phyloP scores from a whole-genome alignment of 1,140 invertebrate species.

The Hycleus phaleratus region DNA sequence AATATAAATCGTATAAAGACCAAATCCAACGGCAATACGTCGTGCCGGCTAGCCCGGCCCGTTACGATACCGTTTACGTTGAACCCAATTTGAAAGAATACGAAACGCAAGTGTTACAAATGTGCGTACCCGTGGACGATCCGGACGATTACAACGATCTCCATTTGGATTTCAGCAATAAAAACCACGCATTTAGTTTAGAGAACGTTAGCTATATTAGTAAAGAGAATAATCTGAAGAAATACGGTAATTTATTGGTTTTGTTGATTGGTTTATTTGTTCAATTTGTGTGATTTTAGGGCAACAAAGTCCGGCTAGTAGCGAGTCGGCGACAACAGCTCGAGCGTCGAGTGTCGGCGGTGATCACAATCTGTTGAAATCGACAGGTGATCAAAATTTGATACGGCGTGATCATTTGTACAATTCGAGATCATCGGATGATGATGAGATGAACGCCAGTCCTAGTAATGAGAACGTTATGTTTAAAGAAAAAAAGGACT shows the following conservation, averaged over 20 bases:
- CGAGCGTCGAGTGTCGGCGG: constrained; percentile 64
- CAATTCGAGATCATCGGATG: constrained; percentile 53
- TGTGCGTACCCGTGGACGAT: constrained; percentile 78
- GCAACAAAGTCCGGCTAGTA: constrained; percentile 71
- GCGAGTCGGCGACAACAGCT: constrained; percentile 71
- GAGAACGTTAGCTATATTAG: constrained; percentile 80
- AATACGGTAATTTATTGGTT: constrained; percentile 30
- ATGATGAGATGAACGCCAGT: constrained; percentile 57
- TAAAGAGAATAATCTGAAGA: constrained; percentile 57
- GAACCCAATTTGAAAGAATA: constrained; percentile 75
- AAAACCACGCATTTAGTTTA: constrained; percentile 78
- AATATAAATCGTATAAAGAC: constrained; percentile 78
- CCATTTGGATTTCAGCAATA: constrained; percentile 77
- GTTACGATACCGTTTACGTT: constrained; percentile 74
- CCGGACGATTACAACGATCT: constrained; percentile 67
- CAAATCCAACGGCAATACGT: constrained; percentile 65
- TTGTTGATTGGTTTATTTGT: not conserved
- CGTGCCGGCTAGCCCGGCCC: constrained; percentile 48
- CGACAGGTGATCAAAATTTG: constrained; percentile 43
- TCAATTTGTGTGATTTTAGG: constrained; percentile 42
- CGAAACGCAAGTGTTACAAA: constrained; percentile 81
- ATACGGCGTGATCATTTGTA: constrained; percentile 24
- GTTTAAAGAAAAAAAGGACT: constrained; percentile 75
- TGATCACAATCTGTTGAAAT: constrained; percentile 26
- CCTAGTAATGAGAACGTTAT: constrained; percentile 77